phyloP scores from a whole-genome alignment of 35 echinoderm and acorn worm species.

The Ptychodera flava region DNA sequence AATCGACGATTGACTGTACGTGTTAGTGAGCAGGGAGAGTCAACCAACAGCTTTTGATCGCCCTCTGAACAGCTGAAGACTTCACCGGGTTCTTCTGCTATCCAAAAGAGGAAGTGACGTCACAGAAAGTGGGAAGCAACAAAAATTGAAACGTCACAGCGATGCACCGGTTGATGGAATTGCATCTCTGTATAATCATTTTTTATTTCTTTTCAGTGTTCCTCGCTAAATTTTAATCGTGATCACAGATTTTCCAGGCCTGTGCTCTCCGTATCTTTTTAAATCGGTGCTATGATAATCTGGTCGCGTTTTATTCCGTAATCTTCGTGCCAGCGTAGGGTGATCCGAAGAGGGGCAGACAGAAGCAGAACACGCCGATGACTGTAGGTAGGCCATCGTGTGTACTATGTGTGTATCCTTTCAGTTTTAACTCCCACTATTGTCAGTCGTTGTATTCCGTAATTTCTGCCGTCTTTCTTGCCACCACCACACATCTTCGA shows the following conservation, averaged over 20 bases:
- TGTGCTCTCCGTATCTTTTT: background rate
- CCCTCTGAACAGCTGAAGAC: too few species aligned
- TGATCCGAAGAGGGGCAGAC: background rate
- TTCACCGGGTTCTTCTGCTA: too few species aligned
- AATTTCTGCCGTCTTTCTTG: too few species aligned
- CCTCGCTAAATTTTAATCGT: background rate
- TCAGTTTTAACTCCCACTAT: too few species aligned
- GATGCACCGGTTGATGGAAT: background rate
- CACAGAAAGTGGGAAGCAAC: background rate
- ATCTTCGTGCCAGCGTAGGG: background rate
- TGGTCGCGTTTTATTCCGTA: background rate
- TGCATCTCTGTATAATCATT: background rate
- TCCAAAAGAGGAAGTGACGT: background rate
- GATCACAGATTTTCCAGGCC: background rate
- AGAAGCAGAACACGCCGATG: background rate
- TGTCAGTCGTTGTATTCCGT: too few species aligned
- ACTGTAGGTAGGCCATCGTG: background rate
- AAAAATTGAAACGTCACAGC: background rate
- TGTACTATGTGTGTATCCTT: too few species aligned
- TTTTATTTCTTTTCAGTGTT: conserved; percentile 2
- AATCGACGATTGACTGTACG: too few species aligned
- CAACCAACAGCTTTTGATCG: too few species aligned
- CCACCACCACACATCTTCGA: too few species aligned
- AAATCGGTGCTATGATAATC: background rate
- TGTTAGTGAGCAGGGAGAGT: too few species aligned